Conservation (phyloP, 2,888 invertebrate species). For the Euproctis similis region DNA sequence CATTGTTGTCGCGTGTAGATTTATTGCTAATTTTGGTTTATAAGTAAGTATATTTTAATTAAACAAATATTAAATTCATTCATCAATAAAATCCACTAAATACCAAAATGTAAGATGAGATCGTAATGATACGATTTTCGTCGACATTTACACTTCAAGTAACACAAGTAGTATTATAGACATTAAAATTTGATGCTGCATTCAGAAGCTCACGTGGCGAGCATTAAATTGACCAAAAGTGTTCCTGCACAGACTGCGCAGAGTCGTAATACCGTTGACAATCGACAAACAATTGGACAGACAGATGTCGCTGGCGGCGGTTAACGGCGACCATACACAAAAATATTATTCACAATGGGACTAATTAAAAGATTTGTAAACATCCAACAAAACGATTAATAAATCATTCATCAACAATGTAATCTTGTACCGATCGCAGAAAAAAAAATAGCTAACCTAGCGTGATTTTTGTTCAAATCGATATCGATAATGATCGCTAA, state of each 20-base stretch:
- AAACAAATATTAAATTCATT: conserved; percentile 3
- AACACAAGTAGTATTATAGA: conserved; percentile 53
- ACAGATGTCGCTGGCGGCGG: conserved; percentile 48
- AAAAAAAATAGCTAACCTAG: conserved; percentile 15
- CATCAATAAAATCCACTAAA: conserved; percentile 36
- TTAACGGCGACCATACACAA: conserved; percentile 37
- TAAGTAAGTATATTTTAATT: too few species aligned
- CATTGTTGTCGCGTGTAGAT: too few species aligned
- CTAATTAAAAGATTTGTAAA: conserved; percentile 54
- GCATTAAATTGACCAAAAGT: conserved; percentile 28
- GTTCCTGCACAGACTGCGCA: conserved; percentile 26
- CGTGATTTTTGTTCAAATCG: conserved; percentile 32
- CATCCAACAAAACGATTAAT: conserved; percentile 41
- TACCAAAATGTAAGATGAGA: conserved; percentile 56
- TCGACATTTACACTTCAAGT: conserved; percentile 46
- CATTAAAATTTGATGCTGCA: conserved; percentile 66
- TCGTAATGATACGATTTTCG: conserved; percentile 41
- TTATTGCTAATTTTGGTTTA: too few species aligned
- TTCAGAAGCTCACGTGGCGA: conserved; percentile 38
- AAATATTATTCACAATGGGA: conserved; percentile 56
- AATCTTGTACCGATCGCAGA: conserved; percentile 32
- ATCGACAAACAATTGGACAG: conserved; percentile 17
- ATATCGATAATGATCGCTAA: conserved; percentile 26
- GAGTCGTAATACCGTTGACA: conserved; percentile 36
- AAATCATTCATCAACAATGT: conserved; percentile 33